Evolutionary conservation across 2,113 vertebrate genomes (phyloP).

Genomic region (Oreocharis arfaki): DNA sequence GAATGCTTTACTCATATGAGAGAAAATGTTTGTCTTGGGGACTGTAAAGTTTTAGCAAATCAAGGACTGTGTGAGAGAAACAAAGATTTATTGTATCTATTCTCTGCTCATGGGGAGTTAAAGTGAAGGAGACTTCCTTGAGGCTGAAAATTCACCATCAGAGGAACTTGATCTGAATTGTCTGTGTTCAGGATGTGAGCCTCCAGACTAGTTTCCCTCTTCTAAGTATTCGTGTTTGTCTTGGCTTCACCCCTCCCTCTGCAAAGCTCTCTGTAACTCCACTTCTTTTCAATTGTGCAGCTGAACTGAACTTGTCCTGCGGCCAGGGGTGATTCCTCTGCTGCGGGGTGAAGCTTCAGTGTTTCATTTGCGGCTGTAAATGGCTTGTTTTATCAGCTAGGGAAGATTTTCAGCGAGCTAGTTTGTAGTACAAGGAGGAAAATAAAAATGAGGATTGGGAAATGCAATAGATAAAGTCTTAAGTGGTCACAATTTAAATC

Average conservation of each 20-base stretch:
- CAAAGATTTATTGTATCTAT: not conserved
- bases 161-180: not conserved
- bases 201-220: not conserved
- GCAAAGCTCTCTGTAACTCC: not conserved
- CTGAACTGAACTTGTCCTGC: not conserved
- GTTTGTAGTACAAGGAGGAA: not conserved
- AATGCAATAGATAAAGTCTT: not conserved
- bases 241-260: not conserved
- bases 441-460: not conserved
- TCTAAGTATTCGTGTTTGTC: not conserved
- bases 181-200: not conserved
- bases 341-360: not conserved
- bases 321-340: accelerated
- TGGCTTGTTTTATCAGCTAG: not conserved
- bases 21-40: not conserved
- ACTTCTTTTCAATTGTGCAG: not conserved
- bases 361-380: not conserved
- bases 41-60: not conserved
- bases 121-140: not conserved
- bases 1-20: not conserved
- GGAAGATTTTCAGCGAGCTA: not conserved
- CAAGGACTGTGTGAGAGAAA: not conserved
- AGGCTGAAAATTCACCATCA: not conserved
- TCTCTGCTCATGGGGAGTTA: not conserved
- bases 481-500: conserved; percentile 47